A percentile compares a stretch with the other conserved stretches of the same genome.
phyloP scores from a whole-genome alignment of 1,140 invertebrate species.

The Drosophila paulistorum region DNA sequence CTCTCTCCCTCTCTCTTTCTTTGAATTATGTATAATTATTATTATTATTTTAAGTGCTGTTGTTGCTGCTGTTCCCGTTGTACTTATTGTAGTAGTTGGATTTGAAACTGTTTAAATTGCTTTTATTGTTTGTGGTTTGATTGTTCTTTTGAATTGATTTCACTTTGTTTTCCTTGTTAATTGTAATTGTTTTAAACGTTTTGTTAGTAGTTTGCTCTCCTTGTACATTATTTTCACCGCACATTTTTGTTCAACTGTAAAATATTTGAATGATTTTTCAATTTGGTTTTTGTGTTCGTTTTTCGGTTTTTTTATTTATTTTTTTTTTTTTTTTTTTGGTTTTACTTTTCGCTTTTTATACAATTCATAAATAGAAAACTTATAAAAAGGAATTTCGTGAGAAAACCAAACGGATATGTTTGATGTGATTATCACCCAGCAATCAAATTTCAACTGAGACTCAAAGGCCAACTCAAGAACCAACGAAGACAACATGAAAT shows the following conservation, averaged over 20 bases:
- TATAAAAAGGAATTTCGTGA: neutral
- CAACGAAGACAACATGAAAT: neutral
- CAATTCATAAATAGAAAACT: neutral
- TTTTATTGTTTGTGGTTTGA: neutral
- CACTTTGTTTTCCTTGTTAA: neutral
- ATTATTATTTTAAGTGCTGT: slow-evolving; percentile 28
- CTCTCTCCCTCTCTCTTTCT: slow-evolving; percentile 4
- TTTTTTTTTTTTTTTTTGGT: neutral
- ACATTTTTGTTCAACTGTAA: slow-evolving; percentile 67
- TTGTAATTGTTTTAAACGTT: slow-evolving; percentile 5
- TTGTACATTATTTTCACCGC: slow-evolving; percentile 22
- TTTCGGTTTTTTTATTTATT: neutral
- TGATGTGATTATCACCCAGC: slow-evolving; percentile 13
- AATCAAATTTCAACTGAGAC: slow-evolving; percentile 11
- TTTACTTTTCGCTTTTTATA: neutral
- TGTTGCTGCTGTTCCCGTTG: slow-evolving; percentile 30
- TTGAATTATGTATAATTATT: slow-evolving; percentile 8
- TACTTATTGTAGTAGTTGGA: slow-evolving; percentile 28
- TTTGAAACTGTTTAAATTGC: slow-evolving; percentile 43
- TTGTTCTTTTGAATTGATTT: slow-evolving; percentile 3
- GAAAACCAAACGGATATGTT: slow-evolving; percentile 10
- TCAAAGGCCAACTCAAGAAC: neutral
- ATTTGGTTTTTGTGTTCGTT: slow-evolving; percentile 14
- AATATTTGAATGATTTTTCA: slow-evolving; percentile 18
- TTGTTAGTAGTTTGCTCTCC: neutral